Evolutionary conservation across 2,113 vertebrate genomes (phyloP).

Genomic region (Scytalopus superciliaris): DNA sequence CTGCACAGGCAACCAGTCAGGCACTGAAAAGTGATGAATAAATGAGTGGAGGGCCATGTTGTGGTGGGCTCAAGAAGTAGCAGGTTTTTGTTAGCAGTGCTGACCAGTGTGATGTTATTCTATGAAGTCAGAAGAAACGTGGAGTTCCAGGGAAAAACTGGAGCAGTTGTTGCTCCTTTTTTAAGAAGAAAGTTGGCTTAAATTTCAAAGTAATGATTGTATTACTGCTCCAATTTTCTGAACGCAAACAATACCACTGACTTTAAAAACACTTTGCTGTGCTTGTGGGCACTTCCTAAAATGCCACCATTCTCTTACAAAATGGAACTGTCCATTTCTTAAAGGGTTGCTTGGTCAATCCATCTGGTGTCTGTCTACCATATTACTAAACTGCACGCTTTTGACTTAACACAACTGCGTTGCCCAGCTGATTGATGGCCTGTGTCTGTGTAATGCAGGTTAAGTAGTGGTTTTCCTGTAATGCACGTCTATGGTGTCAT

Average conservation of each 20-base stretch:
- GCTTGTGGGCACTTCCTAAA: not conserved
- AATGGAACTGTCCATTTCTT: not conserved
- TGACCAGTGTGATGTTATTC: not conserved
- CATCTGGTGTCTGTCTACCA: not conserved
- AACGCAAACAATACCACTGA: not conserved
- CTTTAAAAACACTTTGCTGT: not conserved
- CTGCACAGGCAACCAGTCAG: not conserved
- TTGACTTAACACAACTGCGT: not conserved
- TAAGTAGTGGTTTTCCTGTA: not conserved
- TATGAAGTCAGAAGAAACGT: not conserved
- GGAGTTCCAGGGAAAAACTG: not conserved
- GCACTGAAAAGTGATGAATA: not conserved
- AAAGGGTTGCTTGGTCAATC: not conserved
- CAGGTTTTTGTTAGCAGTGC: not conserved
- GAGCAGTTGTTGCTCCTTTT: not conserved
- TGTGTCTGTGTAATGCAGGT: slow-evolving; percentile 25
- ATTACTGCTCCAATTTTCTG: not conserved
- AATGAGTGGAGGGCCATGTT: not conserved
- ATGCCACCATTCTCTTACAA: not conserved
- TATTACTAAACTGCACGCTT: not conserved
- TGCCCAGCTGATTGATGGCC: not conserved
- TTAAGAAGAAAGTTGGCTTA: not conserved
- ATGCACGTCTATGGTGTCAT: not conserved
- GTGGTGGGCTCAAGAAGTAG: not conserved
- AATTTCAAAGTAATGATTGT: not conserved